Evolutionary conservation across 2,113 vertebrate species (phyloP), one percentile per base, ranked within the genome.

Genomic region (Narcine bancroftii): DNA sequence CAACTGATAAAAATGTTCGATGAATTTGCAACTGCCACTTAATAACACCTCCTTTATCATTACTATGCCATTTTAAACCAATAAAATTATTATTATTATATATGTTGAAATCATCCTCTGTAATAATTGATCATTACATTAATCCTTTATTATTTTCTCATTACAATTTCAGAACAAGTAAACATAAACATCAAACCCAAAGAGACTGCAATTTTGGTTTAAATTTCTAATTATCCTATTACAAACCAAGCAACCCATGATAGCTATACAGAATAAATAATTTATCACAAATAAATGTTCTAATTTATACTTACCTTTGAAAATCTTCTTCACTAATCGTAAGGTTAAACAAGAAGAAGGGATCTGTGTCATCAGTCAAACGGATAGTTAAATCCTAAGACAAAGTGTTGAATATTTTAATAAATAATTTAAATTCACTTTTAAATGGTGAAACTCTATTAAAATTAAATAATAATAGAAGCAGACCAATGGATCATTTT

Each of bases 311-410:
- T 92, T 93, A 93, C 73, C 93, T 94, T 73, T 92, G 75, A 92
- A 94, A 94, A 83, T 92, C 92, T 83, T 94, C 92, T 39, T 93
- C 75, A 81, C 72, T 92, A 93, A 85, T 92, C 75, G 92, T 24
- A 92, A 94, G 93, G 77, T 11, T 93, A 93, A 93, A 93, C 9
- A 93, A 93, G 92, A 95, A 94, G 85, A 1, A 92, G 21, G 69
- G 92, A 92, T 93, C 92, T 42, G 92, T 42, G 93, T 93, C 36
- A 93, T 63, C 91, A 81, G 93, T 94, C 92, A 93, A 91, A 45
- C 65, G 73, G 19, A 92, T 81, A 65, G 76, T 36, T 92, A 94
- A 42, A 56, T 94, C 89, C 79, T 93, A 89, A 71, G 26, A 69
- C 39, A 66, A 50, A 53, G 60, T 24, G 66, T 45, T 47, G 39